phyloP scores from a whole-genome alignment of 2,888 invertebrate species.

The Cataglyphis livida region DNA sequence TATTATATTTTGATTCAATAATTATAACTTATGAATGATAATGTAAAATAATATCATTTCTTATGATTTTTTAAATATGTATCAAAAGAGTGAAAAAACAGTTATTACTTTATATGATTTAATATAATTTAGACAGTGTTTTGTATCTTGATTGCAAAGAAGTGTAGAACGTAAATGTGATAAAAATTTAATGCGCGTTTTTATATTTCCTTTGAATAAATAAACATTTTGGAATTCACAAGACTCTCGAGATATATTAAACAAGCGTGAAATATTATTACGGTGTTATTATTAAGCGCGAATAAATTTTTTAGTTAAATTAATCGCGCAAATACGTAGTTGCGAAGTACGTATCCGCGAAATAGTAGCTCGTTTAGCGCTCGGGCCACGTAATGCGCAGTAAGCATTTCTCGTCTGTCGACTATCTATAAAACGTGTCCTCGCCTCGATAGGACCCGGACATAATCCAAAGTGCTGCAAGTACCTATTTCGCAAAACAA shows the following conservation, averaged over 20 bases:
- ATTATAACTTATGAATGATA: not conserved
- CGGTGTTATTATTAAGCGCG: not conserved
- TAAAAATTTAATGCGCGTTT: not conserved
- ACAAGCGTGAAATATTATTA: not conserved
- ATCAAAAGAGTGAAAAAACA: not conserved
- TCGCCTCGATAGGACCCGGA: slow-evolving; percentile 14
- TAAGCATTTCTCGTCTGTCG: slow-evolving; percentile 10
- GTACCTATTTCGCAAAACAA: slow-evolving; percentile 48
- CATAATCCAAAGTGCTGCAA: slow-evolving; percentile 35
- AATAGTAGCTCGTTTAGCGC: not conserved
- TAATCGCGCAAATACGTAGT: slow-evolving; percentile 14
- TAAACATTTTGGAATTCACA: not conserved
- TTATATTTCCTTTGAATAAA: not conserved
- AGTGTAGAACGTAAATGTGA: not conserved
- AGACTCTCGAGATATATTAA: not conserved
- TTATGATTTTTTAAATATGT: not conserved
- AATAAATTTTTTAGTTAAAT: slow-evolving; percentile 18
- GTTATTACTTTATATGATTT: not conserved
- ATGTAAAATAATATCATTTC: not conserved
- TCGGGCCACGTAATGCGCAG: slow-evolving; percentile 34
- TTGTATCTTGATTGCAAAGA: not conserved
- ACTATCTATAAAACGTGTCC: slow-evolving; percentile 40
- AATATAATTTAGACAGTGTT: not conserved
- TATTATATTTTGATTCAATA: not conserved
- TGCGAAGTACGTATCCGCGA: not conserved